These are phyloP conservation scores for Eidolon helvum DNA, from an alignment of 2,113 vertebrate species.

Conservation along the genomic window DNA sequence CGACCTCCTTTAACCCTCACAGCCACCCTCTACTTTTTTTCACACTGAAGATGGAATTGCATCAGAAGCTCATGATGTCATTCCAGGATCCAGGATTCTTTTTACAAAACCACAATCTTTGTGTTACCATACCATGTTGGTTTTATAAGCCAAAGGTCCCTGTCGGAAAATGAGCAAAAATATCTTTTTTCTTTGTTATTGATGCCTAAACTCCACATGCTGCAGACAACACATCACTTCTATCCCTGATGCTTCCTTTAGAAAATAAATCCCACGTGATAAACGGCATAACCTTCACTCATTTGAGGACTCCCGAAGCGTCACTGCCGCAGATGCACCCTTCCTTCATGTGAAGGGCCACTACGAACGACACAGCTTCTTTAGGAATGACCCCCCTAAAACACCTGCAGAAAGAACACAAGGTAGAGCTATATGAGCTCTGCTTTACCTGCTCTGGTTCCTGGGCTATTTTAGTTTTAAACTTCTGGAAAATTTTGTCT, in stretches of 20 bases:
- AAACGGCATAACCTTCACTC: not conserved
- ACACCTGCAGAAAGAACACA: not conserved
- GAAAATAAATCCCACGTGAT: not conserved
- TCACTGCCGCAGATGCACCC: not conserved
- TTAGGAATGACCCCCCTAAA: not conserved
- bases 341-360: not conserved
- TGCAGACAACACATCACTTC: not conserved
- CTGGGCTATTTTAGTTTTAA: slow-evolving; percentile 87
- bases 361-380: too few species aligned
- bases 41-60: too few species aligned
- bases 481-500: slow-evolving; percentile 88
- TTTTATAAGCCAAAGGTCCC: not conserved
- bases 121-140: not conserved
- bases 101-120: not conserved
- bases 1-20: too few species aligned
- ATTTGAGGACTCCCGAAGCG: too few species aligned
- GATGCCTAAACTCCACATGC: not conserved
- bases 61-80: not conserved
- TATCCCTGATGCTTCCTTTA: not conserved
- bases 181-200: not conserved
- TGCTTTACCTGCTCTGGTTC: slow-evolving; percentile 94
- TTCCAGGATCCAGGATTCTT: not conserved
- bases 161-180: not conserved
- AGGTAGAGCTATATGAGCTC: not conserved
- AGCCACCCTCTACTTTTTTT: not conserved